Conservation (phyloP, 2,797 vertebrate genomes). For the Tiaroga cobitis region DNA sequence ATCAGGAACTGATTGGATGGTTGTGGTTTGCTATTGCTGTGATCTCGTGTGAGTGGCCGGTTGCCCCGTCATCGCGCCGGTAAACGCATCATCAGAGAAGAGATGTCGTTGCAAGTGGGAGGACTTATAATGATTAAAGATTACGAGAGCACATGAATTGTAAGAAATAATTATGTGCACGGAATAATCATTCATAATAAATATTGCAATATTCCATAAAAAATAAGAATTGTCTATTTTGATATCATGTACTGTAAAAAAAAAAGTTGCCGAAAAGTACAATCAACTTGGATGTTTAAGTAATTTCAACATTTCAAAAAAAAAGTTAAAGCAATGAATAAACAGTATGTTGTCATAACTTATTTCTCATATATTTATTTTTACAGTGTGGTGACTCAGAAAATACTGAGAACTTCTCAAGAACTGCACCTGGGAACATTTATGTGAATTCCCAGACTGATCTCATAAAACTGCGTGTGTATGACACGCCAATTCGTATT, state of each 20-base stretch:
- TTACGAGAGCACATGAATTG: neutral
- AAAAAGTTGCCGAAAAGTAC: too few species aligned
- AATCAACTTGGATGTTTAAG: too few species aligned
- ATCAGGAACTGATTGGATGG: neutral
- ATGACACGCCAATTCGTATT: too few species aligned
- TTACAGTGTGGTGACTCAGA: too few species aligned
- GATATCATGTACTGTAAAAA: neutral
- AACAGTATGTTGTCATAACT: too few species aligned
- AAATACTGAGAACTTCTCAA: neutral
- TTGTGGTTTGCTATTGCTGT: neutral
- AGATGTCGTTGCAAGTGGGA: neutral
- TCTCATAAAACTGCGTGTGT: too few species aligned
- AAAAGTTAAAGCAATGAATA: too few species aligned
- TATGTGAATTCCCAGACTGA: neutral
- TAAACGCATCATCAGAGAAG: too few species aligned
- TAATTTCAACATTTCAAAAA: too few species aligned
- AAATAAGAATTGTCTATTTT: neutral
- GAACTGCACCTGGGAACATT: neutral
- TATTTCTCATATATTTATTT: too few species aligned
- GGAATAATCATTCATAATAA: neutral
- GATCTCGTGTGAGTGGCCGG: neutral
- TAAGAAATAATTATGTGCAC: too few species aligned
- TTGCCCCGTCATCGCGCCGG: neutral
- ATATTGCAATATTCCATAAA: neutral
- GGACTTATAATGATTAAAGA: neutral